Percentiles rank a stretch among this genome's conserved stretches.
Conservation (phyloP, 2,888 invertebrate genomes). For the Pasiphila rectangulata region DNA sequence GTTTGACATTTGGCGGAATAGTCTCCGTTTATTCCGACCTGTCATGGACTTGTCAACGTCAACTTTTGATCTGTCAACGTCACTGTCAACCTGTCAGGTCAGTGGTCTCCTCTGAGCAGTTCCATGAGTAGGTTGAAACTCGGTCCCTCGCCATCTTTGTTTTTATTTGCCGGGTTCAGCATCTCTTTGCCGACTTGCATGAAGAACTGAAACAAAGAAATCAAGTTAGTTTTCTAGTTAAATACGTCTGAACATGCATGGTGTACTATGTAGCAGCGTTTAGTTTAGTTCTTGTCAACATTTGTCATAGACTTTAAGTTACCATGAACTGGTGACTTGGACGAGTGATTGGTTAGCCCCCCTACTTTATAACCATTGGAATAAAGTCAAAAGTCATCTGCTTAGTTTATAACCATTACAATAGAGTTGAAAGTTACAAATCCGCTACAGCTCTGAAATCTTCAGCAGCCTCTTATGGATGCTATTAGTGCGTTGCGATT, state of each 20-base stretch:
- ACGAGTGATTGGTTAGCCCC: no score
- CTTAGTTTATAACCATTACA: background rate
- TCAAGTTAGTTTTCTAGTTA: background rate
- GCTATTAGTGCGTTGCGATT: conserved; percentile 93
- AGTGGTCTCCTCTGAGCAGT: conserved; percentile 95
- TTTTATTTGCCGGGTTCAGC: conserved; percentile 89
- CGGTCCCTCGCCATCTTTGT: conserved; percentile 93
- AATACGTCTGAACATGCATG: no score
- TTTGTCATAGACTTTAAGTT: no score
- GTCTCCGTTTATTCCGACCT: conserved; percentile 2
- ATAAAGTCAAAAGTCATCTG: no score
- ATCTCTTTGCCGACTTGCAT: conserved; percentile 95
- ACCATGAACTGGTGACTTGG: no score
- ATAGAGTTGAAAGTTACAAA: conserved; percentile 84
- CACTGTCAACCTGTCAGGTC: conserved; percentile 48
- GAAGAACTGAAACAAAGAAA: conserved; percentile 57
- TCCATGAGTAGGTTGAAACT: conserved; percentile 98
- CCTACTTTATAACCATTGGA: no score
- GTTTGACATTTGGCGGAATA: no score
- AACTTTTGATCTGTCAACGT: conserved; percentile 11
- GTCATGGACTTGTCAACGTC: conserved; percentile 1
- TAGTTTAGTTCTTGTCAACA: no score
- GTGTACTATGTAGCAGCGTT: no score
- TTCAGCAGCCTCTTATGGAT: conserved; percentile 95
- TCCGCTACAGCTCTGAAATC: conserved; percentile 96